phyloP scores from a whole-genome alignment of 2,113 vertebrate species.

The Heliornis fulica region DNA sequence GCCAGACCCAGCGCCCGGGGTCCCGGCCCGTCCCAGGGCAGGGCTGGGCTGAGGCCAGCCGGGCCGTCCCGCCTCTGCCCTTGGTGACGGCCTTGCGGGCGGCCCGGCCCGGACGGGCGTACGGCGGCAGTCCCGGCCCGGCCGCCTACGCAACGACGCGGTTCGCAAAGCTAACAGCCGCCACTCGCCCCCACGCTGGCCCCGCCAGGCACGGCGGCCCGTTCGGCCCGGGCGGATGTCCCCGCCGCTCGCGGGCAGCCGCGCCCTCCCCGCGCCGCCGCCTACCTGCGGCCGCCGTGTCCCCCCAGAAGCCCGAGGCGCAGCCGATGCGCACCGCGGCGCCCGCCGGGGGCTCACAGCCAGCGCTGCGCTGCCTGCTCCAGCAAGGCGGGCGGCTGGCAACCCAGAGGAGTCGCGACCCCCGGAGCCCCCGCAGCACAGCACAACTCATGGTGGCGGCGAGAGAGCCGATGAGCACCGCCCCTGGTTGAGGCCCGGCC shows the following conservation, averaged over 20 bases:
- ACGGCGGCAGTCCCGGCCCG: neutral
- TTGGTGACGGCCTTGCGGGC: neutral
- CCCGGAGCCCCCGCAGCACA: neutral
- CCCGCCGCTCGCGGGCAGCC: neutral
- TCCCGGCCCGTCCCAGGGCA: neutral
- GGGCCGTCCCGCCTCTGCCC: neutral
- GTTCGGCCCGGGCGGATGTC: too few species aligned
- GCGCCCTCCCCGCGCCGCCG: neutral
- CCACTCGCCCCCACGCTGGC: neutral
- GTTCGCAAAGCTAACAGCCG: neutral
- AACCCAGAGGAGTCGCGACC: neutral
- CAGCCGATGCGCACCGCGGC: constrained; percentile 75
- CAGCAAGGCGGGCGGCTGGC: neutral
- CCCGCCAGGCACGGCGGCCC: neutral
- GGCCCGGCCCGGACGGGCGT: neutral
- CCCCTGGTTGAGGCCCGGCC: neutral
- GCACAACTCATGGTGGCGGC: neutral
- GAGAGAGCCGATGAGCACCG: neutral
- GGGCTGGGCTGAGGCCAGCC: too few species aligned
- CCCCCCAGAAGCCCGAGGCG: constrained; percentile 84
- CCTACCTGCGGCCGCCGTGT: constrained; percentile 79
- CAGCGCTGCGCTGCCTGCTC: neutral
- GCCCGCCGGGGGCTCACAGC: neutral
- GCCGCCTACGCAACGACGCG: neutral
- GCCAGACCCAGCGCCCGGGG: neutral